These are phyloP conservation scores for Echeneis naucrates DNA, from an alignment of 2,797 vertebrate genomes.

Conservation along the genomic window DNA sequence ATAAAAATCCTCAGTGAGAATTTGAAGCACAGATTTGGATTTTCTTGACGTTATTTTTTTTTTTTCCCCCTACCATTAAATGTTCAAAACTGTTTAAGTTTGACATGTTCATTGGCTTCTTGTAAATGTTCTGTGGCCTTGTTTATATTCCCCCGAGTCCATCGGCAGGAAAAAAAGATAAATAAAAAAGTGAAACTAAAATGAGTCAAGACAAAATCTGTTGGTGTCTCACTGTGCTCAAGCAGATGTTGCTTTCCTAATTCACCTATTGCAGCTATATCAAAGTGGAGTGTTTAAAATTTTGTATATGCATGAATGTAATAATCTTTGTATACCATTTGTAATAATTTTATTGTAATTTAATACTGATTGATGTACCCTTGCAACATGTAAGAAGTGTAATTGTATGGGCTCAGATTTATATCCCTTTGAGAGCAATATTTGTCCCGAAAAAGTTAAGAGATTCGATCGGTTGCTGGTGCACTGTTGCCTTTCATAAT, in stretches of 20 bases:
- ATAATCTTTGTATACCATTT: conserved; percentile 63
- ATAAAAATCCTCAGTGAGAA: conserved; percentile 26
- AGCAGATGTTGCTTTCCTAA: conserved; percentile 49
- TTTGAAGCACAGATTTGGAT: conserved; percentile 26
- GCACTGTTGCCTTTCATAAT: conserved; percentile 67
- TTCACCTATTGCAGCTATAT: conserved; percentile 63
- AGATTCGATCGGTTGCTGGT: conserved; percentile 63
- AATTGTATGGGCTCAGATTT: conserved; percentile 59
- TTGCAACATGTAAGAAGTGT: conserved; percentile 59
- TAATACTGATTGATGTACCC: conserved; percentile 59
- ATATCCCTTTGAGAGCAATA: conserved; percentile 33
- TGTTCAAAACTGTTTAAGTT: not conserved
- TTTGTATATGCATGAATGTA: conserved; percentile 79
- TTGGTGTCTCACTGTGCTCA: conserved; percentile 24
- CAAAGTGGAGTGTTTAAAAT: conserved; percentile 47
- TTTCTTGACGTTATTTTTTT: conserved; percentile 2
- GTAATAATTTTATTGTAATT: conserved; percentile 63
- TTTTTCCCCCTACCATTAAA: not conserved
- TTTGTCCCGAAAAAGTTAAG: conserved; percentile 47
- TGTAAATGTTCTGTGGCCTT: not conserved
- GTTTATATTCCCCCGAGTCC: not conserved
- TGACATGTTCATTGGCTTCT: not conserved
- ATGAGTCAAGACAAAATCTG: conserved; percentile 11
- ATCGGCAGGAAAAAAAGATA: not conserved
- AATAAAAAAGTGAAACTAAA: conserved; percentile 3